A percentile compares a stretch with the other conserved stretches of the same genome.
Evolutionary conservation across 2,797 vertebrate species (phyloP).

Genomic region (Eulemur rubriventer): DNA sequence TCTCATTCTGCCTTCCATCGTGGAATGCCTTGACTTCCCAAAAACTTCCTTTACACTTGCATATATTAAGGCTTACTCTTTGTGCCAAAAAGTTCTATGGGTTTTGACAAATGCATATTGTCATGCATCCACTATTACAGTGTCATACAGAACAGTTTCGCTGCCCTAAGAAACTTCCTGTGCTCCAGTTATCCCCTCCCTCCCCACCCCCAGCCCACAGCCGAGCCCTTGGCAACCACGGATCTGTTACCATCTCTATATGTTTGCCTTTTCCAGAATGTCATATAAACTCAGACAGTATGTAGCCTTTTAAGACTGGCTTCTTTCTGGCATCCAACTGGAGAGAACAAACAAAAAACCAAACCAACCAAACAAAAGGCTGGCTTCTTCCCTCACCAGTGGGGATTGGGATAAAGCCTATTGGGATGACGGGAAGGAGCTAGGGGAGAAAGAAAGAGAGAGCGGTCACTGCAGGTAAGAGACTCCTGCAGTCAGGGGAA

Average conservation of each 20-base stretch:
- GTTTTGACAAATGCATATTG: neutral
- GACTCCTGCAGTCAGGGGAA: too few species aligned
- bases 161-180: neutral
- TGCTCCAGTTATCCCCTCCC: too few species aligned
- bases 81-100: neutral
- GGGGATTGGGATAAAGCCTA: neutral
- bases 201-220: neutral
- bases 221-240: too few species aligned
- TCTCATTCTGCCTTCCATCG: neutral
- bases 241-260: neutral
- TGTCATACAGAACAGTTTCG: neutral
- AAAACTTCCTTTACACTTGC: neutral
- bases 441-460: neutral
- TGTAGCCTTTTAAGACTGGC: neutral
- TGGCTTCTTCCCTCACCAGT: neutral
- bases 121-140: neutral
- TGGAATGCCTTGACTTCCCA: neutral
- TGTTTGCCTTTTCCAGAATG: neutral
- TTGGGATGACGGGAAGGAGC: neutral
- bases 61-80: neutral
- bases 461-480: too few species aligned
- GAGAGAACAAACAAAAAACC: too few species aligned
- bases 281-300: neutral
- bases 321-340: neutral
- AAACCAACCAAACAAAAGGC: neutral